These are phyloP conservation scores for Drosophila pruinosa DNA, from an alignment of 1,140 invertebrate genomes.

Conservation along the genomic window DNA sequence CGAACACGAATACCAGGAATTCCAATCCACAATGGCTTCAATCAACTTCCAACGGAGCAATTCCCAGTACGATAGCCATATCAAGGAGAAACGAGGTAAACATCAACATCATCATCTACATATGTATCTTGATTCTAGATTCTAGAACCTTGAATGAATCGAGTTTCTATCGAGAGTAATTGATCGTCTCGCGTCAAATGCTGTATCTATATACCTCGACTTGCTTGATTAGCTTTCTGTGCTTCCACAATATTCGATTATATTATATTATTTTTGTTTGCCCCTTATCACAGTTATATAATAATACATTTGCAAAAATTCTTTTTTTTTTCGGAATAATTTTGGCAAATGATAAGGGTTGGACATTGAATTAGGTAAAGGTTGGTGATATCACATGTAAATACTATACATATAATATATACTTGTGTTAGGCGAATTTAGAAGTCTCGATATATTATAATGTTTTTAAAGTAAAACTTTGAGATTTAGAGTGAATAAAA, in stretches of 20 bases:
- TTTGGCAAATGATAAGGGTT: conserved; percentile 30
- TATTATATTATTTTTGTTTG: conserved; percentile 6
- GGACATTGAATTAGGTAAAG: background rate
- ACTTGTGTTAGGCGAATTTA: background rate
- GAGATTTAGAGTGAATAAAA: background rate
- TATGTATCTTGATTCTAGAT: background rate
- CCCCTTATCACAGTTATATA: conserved; percentile 29
- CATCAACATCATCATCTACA: background rate
- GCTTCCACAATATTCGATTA: background rate
- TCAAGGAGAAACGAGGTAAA: conserved; percentile 92
- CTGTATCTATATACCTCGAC: background rate
- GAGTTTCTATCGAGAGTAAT: background rate
- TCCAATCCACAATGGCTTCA: conserved; percentile 82
- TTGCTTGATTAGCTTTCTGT: conserved; percentile 1
- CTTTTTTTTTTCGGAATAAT: conserved; percentile 5
- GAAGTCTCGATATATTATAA: background rate
- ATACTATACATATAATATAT: background rate
- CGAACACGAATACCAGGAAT: conserved; percentile 82
- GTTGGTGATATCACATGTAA: background rate
- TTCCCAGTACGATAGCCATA: conserved; percentile 93
- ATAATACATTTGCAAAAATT: conserved; percentile 21
- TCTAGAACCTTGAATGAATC: background rate
- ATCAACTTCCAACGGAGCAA: conserved; percentile 88
- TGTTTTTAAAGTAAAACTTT: background rate
- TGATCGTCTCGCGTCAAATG: conserved; percentile 23